Percentiles rank a stretch among this genome's conserved stretches.
These are phyloP conservation scores for Drosophila leonis DNA, from an alignment of 2,888 invertebrate species.

Conservation along the genomic window DNA sequence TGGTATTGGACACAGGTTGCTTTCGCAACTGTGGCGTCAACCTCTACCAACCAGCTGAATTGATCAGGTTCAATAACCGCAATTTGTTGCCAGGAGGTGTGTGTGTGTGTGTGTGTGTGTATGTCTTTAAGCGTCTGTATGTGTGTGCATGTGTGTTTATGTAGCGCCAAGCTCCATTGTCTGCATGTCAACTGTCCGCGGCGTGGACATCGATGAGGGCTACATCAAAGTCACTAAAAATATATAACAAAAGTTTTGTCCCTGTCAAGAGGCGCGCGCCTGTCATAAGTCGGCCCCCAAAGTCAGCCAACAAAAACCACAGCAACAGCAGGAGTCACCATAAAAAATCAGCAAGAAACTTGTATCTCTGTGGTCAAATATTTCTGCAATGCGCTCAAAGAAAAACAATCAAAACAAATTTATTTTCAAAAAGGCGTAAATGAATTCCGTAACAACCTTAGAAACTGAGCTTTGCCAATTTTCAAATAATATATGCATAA, in stretches of 20 bases:
- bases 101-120: constrained; percentile 9
- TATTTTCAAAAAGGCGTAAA: no score
- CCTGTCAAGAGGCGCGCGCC: constrained; percentile 71
- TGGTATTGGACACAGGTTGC: constrained; percentile 53
- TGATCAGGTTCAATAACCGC: constrained; percentile 75
- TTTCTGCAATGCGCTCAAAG: constrained; percentile 26
- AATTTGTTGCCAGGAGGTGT: constrained; percentile 66
- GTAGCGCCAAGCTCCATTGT: constrained; percentile 77
- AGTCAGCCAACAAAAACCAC: constrained; percentile 21
- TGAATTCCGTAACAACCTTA: no score
- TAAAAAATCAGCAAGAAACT: constrained; percentile 15
- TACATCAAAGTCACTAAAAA: constrained; percentile 78
- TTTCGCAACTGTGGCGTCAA: constrained; percentile 43
- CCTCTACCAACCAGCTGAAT: constrained; percentile 9
- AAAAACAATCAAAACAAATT: background rate
- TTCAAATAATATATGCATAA: no score
- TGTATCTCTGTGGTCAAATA: constrained; percentile 71
- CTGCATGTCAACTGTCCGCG: constrained; percentile 76
- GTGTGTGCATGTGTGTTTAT: constrained; percentile 30
- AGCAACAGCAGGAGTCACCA: constrained; percentile 17
- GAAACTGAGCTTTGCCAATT: no score
- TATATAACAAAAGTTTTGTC: constrained; percentile 72
- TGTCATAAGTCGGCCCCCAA: constrained; percentile 73
- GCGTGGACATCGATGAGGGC: constrained; percentile 75
- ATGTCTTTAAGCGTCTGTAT: background rate